These are phyloP conservation scores for Struthidea cinerea DNA, from an alignment of 2,113 vertebrate species.

Conservation along the genomic window DNA sequence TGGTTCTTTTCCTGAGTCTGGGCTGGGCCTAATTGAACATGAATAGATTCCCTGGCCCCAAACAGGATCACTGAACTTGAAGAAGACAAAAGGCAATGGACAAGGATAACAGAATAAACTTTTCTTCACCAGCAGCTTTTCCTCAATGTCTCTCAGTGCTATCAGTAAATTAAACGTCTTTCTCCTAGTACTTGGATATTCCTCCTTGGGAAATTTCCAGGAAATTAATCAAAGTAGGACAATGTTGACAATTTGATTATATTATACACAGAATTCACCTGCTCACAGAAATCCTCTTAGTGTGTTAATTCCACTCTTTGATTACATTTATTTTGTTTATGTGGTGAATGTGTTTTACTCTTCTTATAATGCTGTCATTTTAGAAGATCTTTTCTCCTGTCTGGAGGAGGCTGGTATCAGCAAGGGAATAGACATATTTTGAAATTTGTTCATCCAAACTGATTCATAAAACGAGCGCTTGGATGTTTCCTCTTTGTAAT, in stretches of 20 bases:
- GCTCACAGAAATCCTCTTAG: conserved; percentile 57
- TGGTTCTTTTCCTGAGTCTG: neutral
- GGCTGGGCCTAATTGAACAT: neutral
- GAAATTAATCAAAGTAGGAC: conserved; percentile 57
- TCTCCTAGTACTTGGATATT: neutral
- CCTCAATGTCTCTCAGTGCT: neutral
- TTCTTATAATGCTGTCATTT: conserved; percentile 42
- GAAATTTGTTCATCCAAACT: neutral
- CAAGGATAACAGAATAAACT: neutral
- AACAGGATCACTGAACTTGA: neutral
- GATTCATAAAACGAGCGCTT: neutral
- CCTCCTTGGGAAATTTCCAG: neutral
- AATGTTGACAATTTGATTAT: conserved; percentile 66
- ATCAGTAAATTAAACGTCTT: neutral
- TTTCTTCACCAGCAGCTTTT: neutral
- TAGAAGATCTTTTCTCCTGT: conserved; percentile 27
- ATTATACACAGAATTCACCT: conserved; percentile 65
- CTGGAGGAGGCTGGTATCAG: conserved; percentile 10
- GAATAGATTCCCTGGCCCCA: neutral
- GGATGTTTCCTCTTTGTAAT: neutral
- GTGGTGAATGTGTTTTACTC: conserved; percentile 55
- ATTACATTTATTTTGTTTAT: conserved; percentile 70
- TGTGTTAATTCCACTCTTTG: conserved; percentile 61
- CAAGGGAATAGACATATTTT: neutral
- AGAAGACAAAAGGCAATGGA: neutral